Evolutionary conservation across 1,140 invertebrate genomes (phyloP).

Genomic region (Andrena cerasifolii): DNA sequence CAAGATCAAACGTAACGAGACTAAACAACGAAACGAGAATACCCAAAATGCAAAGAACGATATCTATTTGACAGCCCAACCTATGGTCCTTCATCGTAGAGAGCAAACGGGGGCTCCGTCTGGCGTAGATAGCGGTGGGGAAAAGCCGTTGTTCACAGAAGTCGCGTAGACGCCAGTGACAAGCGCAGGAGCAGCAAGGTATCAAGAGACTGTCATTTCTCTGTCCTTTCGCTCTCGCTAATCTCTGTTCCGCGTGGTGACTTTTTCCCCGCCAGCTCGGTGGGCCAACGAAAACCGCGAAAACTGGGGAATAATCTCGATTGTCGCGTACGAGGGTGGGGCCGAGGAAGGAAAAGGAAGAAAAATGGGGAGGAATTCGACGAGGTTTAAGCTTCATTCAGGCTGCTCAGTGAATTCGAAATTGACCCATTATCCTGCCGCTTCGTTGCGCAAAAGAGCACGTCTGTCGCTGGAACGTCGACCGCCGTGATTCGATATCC

Average conservation of each 20-base stretch:
- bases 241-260: background rate
- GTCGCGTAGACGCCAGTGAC: background rate
- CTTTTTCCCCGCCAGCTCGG: background rate
- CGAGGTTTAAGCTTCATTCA: slow-evolving; percentile 51
- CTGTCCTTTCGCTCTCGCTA: background rate
- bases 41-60: no score
- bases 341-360: background rate
- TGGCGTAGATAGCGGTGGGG: background rate
- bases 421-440: slow-evolving; percentile 47
- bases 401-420: slow-evolving; percentile 52
- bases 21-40: no score
- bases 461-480: slow-evolving; percentile 16
- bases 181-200: background rate
- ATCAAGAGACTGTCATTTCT: background rate
- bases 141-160: background rate
- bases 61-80: no score
- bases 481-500: slow-evolving; percentile 20
- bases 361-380: background rate
- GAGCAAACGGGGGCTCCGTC: background rate
- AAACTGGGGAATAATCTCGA: slow-evolving; percentile 46
- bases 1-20: no score
- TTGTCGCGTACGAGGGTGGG: background rate
- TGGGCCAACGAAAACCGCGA: slow-evolving; percentile 3
- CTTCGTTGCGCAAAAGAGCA: slow-evolving; percentile 36
- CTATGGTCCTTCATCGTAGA: no score